Conservation (phyloP, 2,113 vertebrate genomes). For the Microtus montanus region DNA sequence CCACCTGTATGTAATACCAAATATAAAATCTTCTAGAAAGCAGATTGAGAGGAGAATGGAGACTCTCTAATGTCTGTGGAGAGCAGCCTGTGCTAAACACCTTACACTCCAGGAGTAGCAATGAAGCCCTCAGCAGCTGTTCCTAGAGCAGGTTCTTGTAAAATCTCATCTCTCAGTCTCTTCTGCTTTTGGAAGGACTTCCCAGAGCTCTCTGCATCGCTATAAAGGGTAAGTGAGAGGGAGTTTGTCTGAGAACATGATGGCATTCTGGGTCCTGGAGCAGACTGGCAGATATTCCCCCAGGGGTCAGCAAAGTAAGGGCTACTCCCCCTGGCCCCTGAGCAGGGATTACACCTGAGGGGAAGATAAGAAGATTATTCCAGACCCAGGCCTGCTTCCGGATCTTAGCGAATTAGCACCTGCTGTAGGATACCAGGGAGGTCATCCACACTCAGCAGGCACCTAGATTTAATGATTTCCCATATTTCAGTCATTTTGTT, state of each 20-base stretch:
- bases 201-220: conserved; percentile 4
- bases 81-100: neutral
- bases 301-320: conserved; percentile 96
- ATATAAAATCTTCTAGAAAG: conserved; percentile 28
- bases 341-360: conserved; percentile 95
- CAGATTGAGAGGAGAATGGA: neutral
- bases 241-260: conserved; percentile 56
- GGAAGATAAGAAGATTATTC: conserved; percentile 95
- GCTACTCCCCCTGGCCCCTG: conserved; percentile 87
- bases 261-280: conserved; percentile 68
- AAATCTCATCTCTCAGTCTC: conserved; percentile 26
- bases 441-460: neutral
- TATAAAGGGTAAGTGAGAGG: conserved; percentile 50
- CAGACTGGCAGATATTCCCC: conserved; percentile 89
- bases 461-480: conserved; percentile 33
- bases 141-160: conserved; percentile 22
- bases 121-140: neutral
- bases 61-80: neutral
- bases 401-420: conserved; percentile 75
- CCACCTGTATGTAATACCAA: neutral
- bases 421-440: conserved; percentile 16
- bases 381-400: conserved; percentile 87
- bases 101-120: neutral
- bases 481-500: conserved; percentile 7
- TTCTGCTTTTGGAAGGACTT: neutral